These are phyloP conservation scores for Phyllostomus discolor DNA, from an alignment of 2,113 vertebrate genomes.

Conservation along the genomic window DNA sequence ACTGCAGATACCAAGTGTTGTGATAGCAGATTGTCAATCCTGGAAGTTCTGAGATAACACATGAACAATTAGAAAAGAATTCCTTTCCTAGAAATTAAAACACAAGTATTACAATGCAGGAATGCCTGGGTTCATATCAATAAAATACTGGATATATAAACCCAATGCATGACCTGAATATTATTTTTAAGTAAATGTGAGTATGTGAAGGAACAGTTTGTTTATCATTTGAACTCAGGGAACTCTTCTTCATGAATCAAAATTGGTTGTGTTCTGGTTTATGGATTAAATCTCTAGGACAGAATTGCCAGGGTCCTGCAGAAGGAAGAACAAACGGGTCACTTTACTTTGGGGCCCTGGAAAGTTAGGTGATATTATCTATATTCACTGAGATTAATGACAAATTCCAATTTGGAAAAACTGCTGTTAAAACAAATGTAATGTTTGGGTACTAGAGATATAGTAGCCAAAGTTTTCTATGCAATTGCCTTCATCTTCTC, in stretches of 20 bases:
- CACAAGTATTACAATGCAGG: background rate
- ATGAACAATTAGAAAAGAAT: constrained; percentile 9
- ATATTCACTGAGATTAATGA: background rate
- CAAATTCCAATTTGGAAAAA: constrained; percentile 49
- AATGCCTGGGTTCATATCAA: background rate
- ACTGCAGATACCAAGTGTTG: background rate
- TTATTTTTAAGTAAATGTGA: background rate
- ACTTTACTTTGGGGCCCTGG: background rate
- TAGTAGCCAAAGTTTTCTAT: background rate
- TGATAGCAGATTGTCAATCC: background rate
- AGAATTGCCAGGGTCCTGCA: background rate
- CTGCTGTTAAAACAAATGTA: constrained; percentile 48
- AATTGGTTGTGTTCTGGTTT: background rate
- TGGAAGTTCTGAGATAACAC: constrained; percentile 29
- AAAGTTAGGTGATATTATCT: constrained; percentile 36
- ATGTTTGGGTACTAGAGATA: background rate
- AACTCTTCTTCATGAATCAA: background rate
- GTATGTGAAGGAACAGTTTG: background rate
- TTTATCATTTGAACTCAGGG: background rate
- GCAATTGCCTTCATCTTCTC: background rate
- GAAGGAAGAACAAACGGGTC: background rate
- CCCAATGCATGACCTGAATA: background rate
- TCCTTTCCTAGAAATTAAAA: constrained; percentile 31
- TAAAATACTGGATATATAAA: background rate
- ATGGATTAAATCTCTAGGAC: background rate